Base-by-base conservation (phyloP, 1,140 invertebrate species). In the Procambarus clarkii region DNA sequence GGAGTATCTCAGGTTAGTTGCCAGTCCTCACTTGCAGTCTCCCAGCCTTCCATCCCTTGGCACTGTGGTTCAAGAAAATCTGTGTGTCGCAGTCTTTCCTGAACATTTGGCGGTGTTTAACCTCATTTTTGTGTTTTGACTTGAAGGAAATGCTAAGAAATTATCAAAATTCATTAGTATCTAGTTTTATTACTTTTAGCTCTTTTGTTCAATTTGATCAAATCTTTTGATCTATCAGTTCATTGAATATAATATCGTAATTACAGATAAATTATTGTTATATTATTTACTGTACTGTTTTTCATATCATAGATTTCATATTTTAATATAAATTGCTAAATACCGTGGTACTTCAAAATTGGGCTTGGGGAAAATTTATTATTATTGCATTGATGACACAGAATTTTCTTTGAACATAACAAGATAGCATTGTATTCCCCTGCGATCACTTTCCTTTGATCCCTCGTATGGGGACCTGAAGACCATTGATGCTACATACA, bases 1-100 rank as follows among this genome's bases (percentile, higher is more conserved):
- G 0, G 92, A 92, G 78, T 92, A 92, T 71, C 85, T 92, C 15
- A 92, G 92, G 92, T 92, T 74, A 87, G 92, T 60, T 7, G 3
- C 64, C 74, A 50, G 13, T 69, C 58, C 34, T 69, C 76, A 34
- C 58, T n/a, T 48, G n/a, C 78, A 21, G 2, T 77, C 60, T 86
- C 71, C 24, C 85, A 50, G 45, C 48, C 74, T 9, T 24, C 50
- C 46, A 34, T 86, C 11, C 79, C 58, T 82, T 80, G 45, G 69
- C 58, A 50, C 76, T 88, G 34, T 71, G 34, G n/a, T 74, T 74
- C n/a, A 74, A 74, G 69, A 74, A 74, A 74, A 74, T 74, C 69
- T 74, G 69, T 86, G 8, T 84, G 34, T 64, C n/a, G 18, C 46
- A n/a, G 2, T 85, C 83, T n/a, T 3, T 74, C 2, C 34, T 46